Percentiles rank a stretch among this genome's conserved stretches.
Conservation (phyloP, 2,888 invertebrate genomes). For the Epistrophella euchroma region DNA sequence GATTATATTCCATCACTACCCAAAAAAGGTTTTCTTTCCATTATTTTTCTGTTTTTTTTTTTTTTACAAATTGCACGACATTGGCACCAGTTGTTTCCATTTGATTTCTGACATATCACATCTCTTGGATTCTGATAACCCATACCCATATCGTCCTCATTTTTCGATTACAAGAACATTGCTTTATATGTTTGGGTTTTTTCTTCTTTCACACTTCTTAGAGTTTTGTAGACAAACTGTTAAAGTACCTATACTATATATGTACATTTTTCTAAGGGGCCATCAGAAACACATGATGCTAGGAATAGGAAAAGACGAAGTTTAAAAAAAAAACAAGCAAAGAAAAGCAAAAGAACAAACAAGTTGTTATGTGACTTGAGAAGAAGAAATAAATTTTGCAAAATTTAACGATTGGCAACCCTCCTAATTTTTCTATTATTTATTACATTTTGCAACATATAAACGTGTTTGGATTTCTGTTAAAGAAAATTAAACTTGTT, state of each 20-base stretch:
- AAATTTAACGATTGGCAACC: conserved; percentile 63
- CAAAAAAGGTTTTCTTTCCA: background rate
- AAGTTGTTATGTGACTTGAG: conserved; percentile 48
- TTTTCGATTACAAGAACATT: conserved; percentile 51
- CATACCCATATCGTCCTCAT: conserved; percentile 1
- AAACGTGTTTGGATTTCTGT: conserved; percentile 60
- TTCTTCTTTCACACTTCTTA: conserved; percentile 21
- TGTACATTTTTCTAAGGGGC: conserved; percentile 29
- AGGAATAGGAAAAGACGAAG: conserved; percentile 49
- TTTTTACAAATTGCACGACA: conserved; percentile 53
- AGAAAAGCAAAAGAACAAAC: conserved; percentile 54
- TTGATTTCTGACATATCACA: conserved; percentile 75
- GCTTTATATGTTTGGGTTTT: background rate
- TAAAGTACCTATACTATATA: background rate
- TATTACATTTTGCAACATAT: conserved; percentile 65
- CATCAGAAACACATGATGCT: conserved; percentile 74
- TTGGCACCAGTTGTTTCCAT: conserved; percentile 73
- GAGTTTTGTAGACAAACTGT: conserved; percentile 38
- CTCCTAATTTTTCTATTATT: conserved; percentile 71
- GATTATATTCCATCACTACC: conserved; percentile 47
- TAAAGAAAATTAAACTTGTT: conserved; percentile 34
- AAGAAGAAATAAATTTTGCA: conserved; percentile 59
- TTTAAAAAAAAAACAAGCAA: conserved; percentile 19
- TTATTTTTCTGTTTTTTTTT: too few relatives aligned
- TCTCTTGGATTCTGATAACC: conserved; percentile 52